Conservation (phyloP, 2,888 invertebrate species). For the Heterodera filipjevi region DNA sequence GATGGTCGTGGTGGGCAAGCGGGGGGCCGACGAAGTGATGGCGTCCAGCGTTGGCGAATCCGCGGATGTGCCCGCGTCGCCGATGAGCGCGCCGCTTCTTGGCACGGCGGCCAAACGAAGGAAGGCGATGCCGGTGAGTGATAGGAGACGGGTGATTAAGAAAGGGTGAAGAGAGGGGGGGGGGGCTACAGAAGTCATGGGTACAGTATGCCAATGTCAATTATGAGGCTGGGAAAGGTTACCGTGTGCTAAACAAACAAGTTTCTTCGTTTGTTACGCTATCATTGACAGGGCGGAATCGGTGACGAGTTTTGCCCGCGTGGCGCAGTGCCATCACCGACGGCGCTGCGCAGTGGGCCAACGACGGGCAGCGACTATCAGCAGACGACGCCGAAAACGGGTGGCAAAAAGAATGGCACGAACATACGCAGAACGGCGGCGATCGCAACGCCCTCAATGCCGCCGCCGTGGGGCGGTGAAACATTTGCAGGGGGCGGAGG, state of each 20-base stretch:
- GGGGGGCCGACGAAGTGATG: background rate
- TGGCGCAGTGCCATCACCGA: background rate
- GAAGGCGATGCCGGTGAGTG: background rate
- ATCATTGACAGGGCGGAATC: background rate
- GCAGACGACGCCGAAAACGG: conserved; percentile 2
- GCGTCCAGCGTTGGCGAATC: background rate
- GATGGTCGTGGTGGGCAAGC: conserved; percentile 8
- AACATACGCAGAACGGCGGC: background rate
- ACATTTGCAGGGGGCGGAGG: background rate
- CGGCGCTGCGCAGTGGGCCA: background rate
- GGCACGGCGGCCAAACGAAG: background rate
- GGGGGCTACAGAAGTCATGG: too few species aligned
- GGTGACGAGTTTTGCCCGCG: background rate
- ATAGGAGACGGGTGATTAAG: too few species aligned
- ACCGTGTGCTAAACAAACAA: background rate
- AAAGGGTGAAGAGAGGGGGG: too few species aligned
- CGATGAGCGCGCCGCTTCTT: background rate
- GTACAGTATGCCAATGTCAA: too few species aligned
- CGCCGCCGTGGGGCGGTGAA: conserved; percentile 5
- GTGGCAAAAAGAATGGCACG: background rate
- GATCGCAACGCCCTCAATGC: background rate
- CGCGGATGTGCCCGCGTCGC: background rate
- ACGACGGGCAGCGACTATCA: background rate
- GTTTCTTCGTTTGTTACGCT: background rate
- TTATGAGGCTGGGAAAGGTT: too few species aligned